Evolutionary conservation across 2,113 vertebrate genomes (phyloP), one percentile per base, ranked within the genome.

Genomic region (Anolis carolinensis): DNA sequence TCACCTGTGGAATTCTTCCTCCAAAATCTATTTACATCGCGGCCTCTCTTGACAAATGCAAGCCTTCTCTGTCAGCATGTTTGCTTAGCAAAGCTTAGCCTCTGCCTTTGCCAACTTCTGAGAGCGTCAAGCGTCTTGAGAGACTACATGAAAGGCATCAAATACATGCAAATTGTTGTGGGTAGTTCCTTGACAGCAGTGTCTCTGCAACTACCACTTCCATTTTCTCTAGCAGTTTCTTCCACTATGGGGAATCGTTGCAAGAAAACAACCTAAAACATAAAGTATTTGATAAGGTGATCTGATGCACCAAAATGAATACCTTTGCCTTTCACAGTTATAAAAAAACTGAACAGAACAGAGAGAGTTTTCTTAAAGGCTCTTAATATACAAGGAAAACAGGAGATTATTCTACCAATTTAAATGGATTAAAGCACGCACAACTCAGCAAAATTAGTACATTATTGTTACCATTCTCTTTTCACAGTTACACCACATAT

Each of bases 61-160:
- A 90, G 86, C 79, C 7, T 71, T 82, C 81, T 86, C 85, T 0
- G 0, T 89, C 90, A 92, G 91, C 90, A 65, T 95, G 92, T 93
- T 95, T 95, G 87, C 92, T 95, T 81, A 93, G 90, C 83, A 93
- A 94, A 94, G 83, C 84, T 86, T 23, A 79, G 88, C 48, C 83
- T 93, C 89, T 94, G 91, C 75, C 88, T 93, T 92, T 90, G 86
- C 88, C 82, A 84, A 88, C 83, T 91, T 93, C 86, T 89, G 91
- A 93, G 27, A 30, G 90, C 88, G 84, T 86, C 74, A 48, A 92
- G 87, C 50, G 91, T 87, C 92, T 92, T 75, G 85, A 94, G 91
- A 92, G 81, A 85, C 75, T 6, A 62, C 34, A 90, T 79, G 87
- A 93, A 95, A 94, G 91, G 65, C 83, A 85, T 71, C 86, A 86